Evolutionary conservation across 2,797 vertebrate genomes (phyloP).

Genomic region (Propithecus deckenii): DNA sequence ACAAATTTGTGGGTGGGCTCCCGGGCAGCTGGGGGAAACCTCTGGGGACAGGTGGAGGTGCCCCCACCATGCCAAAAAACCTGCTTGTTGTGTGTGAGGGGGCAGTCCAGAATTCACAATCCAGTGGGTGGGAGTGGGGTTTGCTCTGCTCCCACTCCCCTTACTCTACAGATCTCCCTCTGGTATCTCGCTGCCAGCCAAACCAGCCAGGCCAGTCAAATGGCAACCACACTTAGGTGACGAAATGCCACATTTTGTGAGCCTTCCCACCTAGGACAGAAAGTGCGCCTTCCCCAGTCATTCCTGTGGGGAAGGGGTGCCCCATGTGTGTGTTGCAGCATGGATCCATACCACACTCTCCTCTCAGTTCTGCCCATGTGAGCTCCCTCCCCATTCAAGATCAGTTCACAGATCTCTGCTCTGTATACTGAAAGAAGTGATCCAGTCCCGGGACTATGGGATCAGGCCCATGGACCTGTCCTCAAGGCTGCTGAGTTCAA

Average conservation of each 20-base stretch:
- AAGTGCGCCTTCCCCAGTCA: background rate
- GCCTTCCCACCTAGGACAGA: background rate
- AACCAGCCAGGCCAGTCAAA: background rate
- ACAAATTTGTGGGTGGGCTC: background rate
- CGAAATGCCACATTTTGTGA: background rate
- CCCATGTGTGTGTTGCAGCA: background rate
- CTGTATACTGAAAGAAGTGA: background rate
- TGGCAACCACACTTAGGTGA: background rate
- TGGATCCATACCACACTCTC: background rate
- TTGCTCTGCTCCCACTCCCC: background rate
- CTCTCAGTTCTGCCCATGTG: background rate
- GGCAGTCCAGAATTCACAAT: background rate
- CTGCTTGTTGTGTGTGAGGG: background rate
- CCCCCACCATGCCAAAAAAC: background rate
- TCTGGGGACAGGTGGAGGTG: background rate
- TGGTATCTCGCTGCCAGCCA: background rate
- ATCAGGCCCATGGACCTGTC: background rate
- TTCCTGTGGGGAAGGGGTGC: background rate
- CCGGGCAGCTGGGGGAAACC: background rate
- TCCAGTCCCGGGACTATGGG: background rate
- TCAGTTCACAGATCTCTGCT: background rate
- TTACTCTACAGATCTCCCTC: background rate
- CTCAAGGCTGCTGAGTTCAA: background rate
- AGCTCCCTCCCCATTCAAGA: background rate
- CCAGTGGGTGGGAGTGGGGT: background rate